A percentile compares a stretch with the other conserved stretches of the same genome.
These are phyloP conservation scores for Tenualosa ilisha DNA, from an alignment of 2,797 vertebrate genomes.

Conservation along the genomic window DNA sequence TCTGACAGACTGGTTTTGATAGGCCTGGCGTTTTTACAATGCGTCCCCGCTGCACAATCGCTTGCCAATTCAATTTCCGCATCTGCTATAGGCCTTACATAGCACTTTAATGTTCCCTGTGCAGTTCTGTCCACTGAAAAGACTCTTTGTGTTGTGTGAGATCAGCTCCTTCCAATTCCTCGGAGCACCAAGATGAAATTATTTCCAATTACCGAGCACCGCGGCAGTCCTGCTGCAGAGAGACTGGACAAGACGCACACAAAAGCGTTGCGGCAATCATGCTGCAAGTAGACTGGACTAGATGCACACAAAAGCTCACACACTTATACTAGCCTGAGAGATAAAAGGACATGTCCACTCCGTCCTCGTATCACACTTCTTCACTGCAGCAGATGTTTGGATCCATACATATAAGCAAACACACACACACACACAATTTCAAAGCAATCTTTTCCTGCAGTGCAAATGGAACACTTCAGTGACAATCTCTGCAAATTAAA, in stretches of 20 bases:
- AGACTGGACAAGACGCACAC: slow-evolving; percentile 29
- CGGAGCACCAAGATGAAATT: slow-evolving; percentile 65
- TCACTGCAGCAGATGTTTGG: neutral
- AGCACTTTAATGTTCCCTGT: slow-evolving; percentile 26
- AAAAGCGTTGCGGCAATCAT: slow-evolving; percentile 48
- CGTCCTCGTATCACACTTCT: neutral
- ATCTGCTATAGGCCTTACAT: slow-evolving; percentile 32
- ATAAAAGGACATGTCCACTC: neutral
- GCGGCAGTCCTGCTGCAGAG: slow-evolving; percentile 46
- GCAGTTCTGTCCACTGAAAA: slow-evolving; percentile 31
- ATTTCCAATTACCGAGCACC: slow-evolving; percentile 66
- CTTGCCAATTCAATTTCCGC: slow-evolving; percentile 28
- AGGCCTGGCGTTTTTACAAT: slow-evolving; percentile 29
- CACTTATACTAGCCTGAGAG: neutral
- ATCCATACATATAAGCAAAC: neutral
- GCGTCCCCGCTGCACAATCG: slow-evolving; percentile 20
- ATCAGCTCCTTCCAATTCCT: slow-evolving; percentile 41
- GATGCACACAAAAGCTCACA: slow-evolving; percentile 30
- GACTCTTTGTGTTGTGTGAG: neutral
- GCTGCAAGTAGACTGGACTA: slow-evolving; percentile 27
- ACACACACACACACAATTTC: neutral
- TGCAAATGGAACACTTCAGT: neutral
- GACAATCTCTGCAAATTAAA: neutral
- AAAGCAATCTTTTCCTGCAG: neutral
- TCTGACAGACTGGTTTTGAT: neutral